These are phyloP conservation scores for Rafetus swinhoei DNA, from an alignment of 2,113 vertebrate genomes.

Conservation along the genomic window DNA sequence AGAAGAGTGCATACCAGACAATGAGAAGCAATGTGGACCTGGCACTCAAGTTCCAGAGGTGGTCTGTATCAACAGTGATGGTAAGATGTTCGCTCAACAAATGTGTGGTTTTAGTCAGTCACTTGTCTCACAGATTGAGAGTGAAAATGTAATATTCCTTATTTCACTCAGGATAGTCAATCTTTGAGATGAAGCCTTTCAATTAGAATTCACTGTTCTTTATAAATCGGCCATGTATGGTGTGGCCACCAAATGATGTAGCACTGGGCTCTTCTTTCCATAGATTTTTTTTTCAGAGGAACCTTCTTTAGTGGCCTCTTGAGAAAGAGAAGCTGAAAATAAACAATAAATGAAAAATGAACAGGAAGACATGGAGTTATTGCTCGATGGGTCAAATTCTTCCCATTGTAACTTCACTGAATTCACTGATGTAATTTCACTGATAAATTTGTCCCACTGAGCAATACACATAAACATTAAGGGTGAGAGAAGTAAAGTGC, in stretches of 20 bases:
- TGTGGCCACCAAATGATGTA: not conserved
- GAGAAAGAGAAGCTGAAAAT: not conserved
- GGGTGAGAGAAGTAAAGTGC: not conserved
- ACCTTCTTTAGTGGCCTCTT: not conserved
- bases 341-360: not conserved
- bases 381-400: constrained; percentile 3
- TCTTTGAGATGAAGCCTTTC: not conserved
- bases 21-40: constrained; percentile 85
- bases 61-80: constrained; percentile 87
- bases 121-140: not conserved
- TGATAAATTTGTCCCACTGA: constrained; percentile 42
- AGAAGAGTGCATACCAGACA: constrained; percentile 88
- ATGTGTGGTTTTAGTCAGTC: not conserved
- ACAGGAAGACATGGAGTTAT: not conserved
- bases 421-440: constrained; percentile 51
- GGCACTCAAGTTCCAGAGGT: constrained; percentile 86
- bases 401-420: constrained; percentile 32
- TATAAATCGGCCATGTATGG: not conserved
- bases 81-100: constrained; percentile 77
- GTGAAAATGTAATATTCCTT: not conserved
- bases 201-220: not conserved
- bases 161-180: not conserved
- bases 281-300: accelerated
- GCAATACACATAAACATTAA: constrained; percentile 19
- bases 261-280: not conserved